Evolutionary conservation across 2,888 invertebrate species (phyloP).

Genomic region (Ommatoiulus sabulosus): DNA sequence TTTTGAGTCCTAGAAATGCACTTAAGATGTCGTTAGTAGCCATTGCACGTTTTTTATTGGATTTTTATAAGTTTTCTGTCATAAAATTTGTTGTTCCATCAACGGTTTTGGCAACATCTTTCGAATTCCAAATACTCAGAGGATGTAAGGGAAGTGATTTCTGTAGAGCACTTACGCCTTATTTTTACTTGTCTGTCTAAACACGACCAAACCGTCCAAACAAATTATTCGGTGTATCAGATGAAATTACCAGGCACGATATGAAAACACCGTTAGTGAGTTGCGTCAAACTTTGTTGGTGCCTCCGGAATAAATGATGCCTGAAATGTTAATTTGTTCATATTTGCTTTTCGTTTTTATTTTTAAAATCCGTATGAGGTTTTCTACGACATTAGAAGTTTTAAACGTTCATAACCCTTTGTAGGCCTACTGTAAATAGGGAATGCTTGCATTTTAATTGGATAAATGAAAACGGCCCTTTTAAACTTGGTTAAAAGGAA

Average conservation of each 20-base stretch:
- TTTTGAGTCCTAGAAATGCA: background rate
- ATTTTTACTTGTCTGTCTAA: too few species aligned
- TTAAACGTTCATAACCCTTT: too few species aligned
- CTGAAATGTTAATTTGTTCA: too few species aligned
- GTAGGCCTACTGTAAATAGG: too few species aligned
- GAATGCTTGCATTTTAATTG: too few species aligned
- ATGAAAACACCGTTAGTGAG: background rate
- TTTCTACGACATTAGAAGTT: too few species aligned
- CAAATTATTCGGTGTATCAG: background rate
- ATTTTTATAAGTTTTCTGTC: conserved; percentile 5
- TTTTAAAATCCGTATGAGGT: too few species aligned
- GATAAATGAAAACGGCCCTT: too few species aligned
- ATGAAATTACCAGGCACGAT: background rate
- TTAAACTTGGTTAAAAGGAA: too few species aligned
- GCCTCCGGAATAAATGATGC: too few species aligned
- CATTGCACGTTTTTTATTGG: conserved; percentile 26
- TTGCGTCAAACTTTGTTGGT: background rate
- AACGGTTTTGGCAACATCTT: conserved; percentile 26
- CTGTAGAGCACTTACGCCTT: background rate
- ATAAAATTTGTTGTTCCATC: background rate
- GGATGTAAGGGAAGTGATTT: conserved; percentile 5
- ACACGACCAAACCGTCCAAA: too few species aligned
- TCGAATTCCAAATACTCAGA: conserved; percentile 34
- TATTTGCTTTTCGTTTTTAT: too few species aligned
- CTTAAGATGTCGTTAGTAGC: conserved; percentile 2